Evolutionary conservation across 92 coral and sea anemone species (phyloP).

Genomic region (Porites divaricata): DNA sequence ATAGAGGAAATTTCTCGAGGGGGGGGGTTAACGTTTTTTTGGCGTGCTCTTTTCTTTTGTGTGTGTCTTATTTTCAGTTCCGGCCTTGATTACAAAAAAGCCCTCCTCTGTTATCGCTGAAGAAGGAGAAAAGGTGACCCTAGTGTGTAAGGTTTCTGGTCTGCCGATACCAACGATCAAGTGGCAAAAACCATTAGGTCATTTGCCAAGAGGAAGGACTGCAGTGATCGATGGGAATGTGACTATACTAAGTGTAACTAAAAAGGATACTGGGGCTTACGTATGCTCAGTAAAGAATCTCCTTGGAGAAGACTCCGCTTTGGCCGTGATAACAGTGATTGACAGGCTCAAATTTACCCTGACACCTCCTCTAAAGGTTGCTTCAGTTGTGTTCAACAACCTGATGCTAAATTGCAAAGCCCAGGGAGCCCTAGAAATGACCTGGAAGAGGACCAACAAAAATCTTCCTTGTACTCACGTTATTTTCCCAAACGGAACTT

Average conservation of each 20-base stretch:
- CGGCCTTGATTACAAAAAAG: slow-evolving; percentile 14
- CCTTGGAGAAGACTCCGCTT: slow-evolving; percentile 9
- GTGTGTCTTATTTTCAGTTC: slow-evolving; percentile 13
- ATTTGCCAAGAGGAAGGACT: slow-evolving; percentile 16
- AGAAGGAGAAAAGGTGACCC: slow-evolving; percentile 43
- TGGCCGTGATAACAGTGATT: slow-evolving; percentile 30
- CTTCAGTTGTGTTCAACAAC: too few relatives aligned
- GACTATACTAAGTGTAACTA: not conserved
- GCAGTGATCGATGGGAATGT: slow-evolving; percentile 3
- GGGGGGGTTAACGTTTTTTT: not conserved
- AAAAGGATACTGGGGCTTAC: slow-evolving; percentile 32
- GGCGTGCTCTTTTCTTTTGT: not conserved
- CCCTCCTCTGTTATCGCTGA: slow-evolving; percentile 45
- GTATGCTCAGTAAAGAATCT: slow-evolving; percentile 27
- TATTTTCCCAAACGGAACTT: slow-evolving; percentile 51
- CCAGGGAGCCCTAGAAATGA: slow-evolving; percentile 5
- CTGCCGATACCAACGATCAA: slow-evolving; percentile 44
- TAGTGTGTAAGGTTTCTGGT: slow-evolving; percentile 46
- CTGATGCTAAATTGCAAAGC: slow-evolving; percentile 31
- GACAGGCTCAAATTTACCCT: slow-evolving; percentile 16
- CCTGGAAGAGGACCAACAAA: slow-evolving; percentile 22
- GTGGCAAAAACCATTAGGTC: slow-evolving; percentile 41
- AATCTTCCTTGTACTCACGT: not conserved
- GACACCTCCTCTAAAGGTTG: not conserved
- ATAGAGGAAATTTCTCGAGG: not conserved